These are phyloP conservation scores for Drosophila asahinai DNA, from an alignment of 1,140 invertebrate genomes.

Conservation along the genomic window DNA sequence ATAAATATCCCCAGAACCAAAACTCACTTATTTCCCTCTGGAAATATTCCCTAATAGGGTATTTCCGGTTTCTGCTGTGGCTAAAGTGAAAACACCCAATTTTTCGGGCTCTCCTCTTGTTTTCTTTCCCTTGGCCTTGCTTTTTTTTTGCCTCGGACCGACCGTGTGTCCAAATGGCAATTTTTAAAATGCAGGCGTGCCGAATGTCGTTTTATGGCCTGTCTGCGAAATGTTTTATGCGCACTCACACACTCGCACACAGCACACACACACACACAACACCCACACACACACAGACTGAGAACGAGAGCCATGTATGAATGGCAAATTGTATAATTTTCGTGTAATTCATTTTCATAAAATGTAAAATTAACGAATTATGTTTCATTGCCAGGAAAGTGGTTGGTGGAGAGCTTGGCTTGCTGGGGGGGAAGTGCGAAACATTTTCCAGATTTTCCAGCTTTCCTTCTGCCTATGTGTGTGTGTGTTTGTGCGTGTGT, in stretches of 20 bases:
- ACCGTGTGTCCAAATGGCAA: slow-evolving; percentile 54
- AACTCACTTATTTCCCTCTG: not conserved
- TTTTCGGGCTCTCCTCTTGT: not conserved
- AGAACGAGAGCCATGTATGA: slow-evolving; percentile 20
- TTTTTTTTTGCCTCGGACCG: slow-evolving; percentile 6
- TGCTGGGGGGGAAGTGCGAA: slow-evolving; percentile 7
- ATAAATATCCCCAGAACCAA: no score
- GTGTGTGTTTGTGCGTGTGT: slow-evolving; percentile 16
- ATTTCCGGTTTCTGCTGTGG: not conserved
- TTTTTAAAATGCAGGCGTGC: slow-evolving; percentile 68
- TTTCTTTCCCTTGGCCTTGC: not conserved
- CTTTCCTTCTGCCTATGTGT: slow-evolving; percentile 14
- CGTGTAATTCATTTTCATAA: slow-evolving; percentile 71
- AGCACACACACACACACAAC: not conserved
- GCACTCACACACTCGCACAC: slow-evolving; percentile 30
- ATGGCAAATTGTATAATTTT: slow-evolving; percentile 65
- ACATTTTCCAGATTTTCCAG: slow-evolving; percentile 36
- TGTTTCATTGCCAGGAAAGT: slow-evolving; percentile 46
- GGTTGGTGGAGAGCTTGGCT: no score
- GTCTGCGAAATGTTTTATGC: slow-evolving; percentile 62
- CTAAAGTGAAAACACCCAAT: not conserved
- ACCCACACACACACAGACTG: not conserved
- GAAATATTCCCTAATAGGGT: slow-evolving; percentile 5
- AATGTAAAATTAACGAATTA: slow-evolving; percentile 78
- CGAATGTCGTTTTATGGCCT: slow-evolving; percentile 64